These are phyloP conservation scores for Trichacis sp. DNA, from an alignment of 2,888 invertebrate genomes.

Conservation along the genomic window DNA sequence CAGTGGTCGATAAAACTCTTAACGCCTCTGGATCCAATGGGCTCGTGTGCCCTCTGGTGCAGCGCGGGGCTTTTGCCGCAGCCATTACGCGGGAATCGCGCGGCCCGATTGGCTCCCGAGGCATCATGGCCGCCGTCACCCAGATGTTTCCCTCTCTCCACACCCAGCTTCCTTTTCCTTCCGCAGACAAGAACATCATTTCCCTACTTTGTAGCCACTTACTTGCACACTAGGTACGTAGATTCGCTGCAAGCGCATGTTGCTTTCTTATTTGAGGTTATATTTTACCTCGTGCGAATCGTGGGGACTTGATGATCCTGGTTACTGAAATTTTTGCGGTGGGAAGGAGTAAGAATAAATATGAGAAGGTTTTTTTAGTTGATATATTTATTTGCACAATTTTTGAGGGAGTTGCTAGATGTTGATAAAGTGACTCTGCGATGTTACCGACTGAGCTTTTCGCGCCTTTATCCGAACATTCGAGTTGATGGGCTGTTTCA, in stretches of 20 bases:
- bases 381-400: too few relatives aligned
- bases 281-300: too few relatives aligned
- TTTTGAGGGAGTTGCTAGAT: too few relatives aligned
- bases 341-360: too few relatives aligned
- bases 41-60: slow-evolving; percentile 56
- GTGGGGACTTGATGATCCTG: too few relatives aligned
- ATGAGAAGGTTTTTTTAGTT: too few relatives aligned
- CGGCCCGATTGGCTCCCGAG: slow-evolving; percentile 54
- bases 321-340: too few relatives aligned
- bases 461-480: too few relatives aligned
- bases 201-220: slow-evolving; percentile 30
- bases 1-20: slow-evolving; percentile 63
- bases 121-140: slow-evolving; percentile 64
- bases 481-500: too few relatives aligned
- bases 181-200: slow-evolving; percentile 9
- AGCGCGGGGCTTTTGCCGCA: slow-evolving; percentile 63
- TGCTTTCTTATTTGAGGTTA: not conserved
- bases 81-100: slow-evolving; percentile 65
- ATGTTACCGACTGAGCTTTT: too few relatives aligned
- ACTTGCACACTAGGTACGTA: slow-evolving; percentile 29
- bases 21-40: slow-evolving; percentile 65
- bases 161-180: slow-evolving; percentile 23
- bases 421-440: too few relatives aligned
- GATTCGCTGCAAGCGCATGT: slow-evolving; percentile 29
- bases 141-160: slow-evolving; percentile 47